Percentiles rank a stretch among this genome's conserved stretches.
Conservation (phyloP, 2,888 invertebrate genomes). For the Cheilosia soror region DNA sequence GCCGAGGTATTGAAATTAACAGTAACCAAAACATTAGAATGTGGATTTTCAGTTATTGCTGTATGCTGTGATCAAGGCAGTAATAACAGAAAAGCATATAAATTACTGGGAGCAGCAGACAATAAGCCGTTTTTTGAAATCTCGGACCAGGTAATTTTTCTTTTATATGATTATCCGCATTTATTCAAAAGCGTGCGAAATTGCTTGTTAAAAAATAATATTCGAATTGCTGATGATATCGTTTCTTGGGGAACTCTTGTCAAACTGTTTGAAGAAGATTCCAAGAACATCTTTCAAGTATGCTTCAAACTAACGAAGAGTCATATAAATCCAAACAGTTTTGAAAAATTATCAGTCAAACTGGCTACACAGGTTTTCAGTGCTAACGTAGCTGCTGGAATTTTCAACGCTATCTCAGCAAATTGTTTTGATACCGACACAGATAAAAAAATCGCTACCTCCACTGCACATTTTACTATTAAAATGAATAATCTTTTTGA, state of each 20-base stretch:
- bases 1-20: background rate
- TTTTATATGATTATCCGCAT: constrained; percentile 2
- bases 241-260: too few relatives aligned
- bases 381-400: background rate
- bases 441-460: too few relatives aligned
- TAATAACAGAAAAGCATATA: constrained; percentile 11
- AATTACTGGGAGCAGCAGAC: background rate
- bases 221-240: background rate
- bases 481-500: background rate
- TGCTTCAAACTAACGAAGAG: too few relatives aligned
- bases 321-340: too few relatives aligned
- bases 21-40: background rate
- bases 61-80: constrained; percentile 7
- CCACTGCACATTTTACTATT: background rate
- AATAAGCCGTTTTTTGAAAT: constrained; percentile 14
- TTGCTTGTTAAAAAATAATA: background rate
- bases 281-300: too few relatives aligned
- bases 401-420: background rate
- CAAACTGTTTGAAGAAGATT: too few relatives aligned
- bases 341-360: background rate
- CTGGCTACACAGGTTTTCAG: constrained; percentile 3
- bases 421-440: background rate
- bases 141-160: background rate
- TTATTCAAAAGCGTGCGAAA: constrained; percentile 14
- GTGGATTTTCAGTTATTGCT: constrained; percentile 20